phyloP scores from a whole-genome alignment of 2,113 vertebrate species.

The Ciconia maguari region DNA sequence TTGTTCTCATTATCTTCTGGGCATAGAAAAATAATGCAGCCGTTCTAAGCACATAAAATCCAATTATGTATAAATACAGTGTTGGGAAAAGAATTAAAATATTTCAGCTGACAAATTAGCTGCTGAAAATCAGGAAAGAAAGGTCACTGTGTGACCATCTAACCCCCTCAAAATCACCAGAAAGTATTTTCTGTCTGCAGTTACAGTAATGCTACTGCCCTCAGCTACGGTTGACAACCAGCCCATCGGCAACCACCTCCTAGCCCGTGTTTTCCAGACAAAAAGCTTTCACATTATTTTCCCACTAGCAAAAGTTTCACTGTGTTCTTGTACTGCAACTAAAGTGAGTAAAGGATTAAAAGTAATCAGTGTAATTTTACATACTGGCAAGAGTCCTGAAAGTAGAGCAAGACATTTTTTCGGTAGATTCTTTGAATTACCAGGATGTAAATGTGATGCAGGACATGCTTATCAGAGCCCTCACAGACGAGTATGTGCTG shows the following conservation, averaged over 20 bases:
- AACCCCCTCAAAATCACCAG: not conserved
- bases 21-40: not conserved
- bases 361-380: constrained; percentile 34
- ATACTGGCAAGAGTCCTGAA: not conserved
- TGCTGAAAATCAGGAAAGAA: constrained; percentile 45
- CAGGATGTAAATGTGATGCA: not conserved
- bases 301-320: constrained; percentile 13
- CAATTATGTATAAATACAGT: not conserved
- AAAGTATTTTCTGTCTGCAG: not conserved
- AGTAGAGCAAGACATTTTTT: constrained; percentile 27
- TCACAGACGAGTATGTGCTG: not conserved
- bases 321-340: constrained; percentile 12
- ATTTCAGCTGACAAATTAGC: not conserved
- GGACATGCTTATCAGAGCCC: not conserved
- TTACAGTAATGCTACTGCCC: not conserved
- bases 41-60: not conserved
- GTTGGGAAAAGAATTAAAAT: not conserved
- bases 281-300: constrained; percentile 31
- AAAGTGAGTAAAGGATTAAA: constrained; percentile 40
- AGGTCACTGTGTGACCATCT: not conserved
- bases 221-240: constrained; percentile 30
- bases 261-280: not conserved
- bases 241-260: not conserved
- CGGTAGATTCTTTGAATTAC: not conserved
- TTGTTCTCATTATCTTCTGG: not conserved